Base-by-base conservation (phyloP, 2,888 invertebrate species). In the Drosophila stalkeri region DNA sequence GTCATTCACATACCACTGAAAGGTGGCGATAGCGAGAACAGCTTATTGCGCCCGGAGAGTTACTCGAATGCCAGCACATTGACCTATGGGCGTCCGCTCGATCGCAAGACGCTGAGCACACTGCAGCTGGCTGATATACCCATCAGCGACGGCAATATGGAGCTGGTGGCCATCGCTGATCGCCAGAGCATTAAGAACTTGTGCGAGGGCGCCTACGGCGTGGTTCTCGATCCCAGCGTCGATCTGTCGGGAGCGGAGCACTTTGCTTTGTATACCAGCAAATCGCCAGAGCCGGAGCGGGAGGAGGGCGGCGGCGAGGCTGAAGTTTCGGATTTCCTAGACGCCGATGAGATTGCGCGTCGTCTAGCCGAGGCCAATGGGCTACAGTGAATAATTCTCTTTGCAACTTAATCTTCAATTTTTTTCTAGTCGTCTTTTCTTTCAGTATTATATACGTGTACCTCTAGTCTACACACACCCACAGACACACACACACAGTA, bases 181-280 rank as follows among this genome's bases (percentile, higher is more conserved):
- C 91, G 93, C 0, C 93, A 93, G 81, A 93, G 93, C 70, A 91
- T 93, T 54, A 91, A 82, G 73, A 93, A 93, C 78, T 70, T 93
- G 20, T 93, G 93, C 64, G 93, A 93, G 67, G 93, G 93, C 0
- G 91, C 92, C 59, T 93, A 89, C 47, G 93, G 92, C 33, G 93
- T 93, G 4, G 81, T 91, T 1, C 87, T 93, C 3, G 93, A 93
- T 85, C 91, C 93, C 43, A 95, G 95, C 59, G 93, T 96, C 47
- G 97, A 97, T 82, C 92, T 97, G 46, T 97, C 96, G 0, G 97
- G 97, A 82, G 97, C 97, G 0, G 97, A 98, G 90, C 97, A 97
- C 90, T 97, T 97, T 92, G 97, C 97, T 27, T 93, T 98, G 60
- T 98, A 98, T 82, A 97, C 97, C 86, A 96, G 96, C 63, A 95